Base-by-base conservation (phyloP, 2,888 invertebrate genomes). In the Philaethria dido region DNA sequence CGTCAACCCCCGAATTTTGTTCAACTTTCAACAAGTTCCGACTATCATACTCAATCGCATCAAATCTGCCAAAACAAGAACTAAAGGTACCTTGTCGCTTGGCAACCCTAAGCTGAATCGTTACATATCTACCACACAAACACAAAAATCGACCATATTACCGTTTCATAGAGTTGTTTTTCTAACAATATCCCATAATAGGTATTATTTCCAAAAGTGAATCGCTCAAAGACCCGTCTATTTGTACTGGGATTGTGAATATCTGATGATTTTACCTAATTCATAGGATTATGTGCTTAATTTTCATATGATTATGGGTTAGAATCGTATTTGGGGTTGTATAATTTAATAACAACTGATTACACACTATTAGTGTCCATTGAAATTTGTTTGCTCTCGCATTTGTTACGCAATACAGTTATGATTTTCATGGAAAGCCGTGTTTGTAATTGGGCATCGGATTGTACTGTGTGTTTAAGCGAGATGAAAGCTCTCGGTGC, bases 101-200 rank as follows among this genome's bases (percentile, higher is more conserved):
- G 80, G 81, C 82, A 87, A 82, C 86, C 82, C 82, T 82, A 74
- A 69, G 72, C 74, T 76, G 72, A 71, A 71, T 76, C 75, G 67
- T 68, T 73, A 74, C 57, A 73, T 61, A 54, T 29, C 61, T 44
- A 18, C 60, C 39, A 52, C 33, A 36, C 13, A 4, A 66, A 69
- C 66, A 60, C 54, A 14, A 72, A 68, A 69, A 62, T 66, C 54
- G 62, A 73, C 74, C 60, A 66, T 72, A 72, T 64, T 39, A 29
- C 6, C 0, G 0, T 9, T 13, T 1, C 11, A 50, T 64, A 73
- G 47, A 64, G 70, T 62, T 48, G 60, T 61, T 60, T 72, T 62
- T 71, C 29, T 55, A 8, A 14, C 42, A 44, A 16, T 3, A 5
- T 29, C 1, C 33, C n/a, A 11, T 70, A 73, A 74, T 75, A 71